Evolutionary conservation across 2,797 vertebrate species (phyloP), one percentile per base, ranked within the genome.

Genomic region (Tokudaia tokunoshimensis): DNA sequence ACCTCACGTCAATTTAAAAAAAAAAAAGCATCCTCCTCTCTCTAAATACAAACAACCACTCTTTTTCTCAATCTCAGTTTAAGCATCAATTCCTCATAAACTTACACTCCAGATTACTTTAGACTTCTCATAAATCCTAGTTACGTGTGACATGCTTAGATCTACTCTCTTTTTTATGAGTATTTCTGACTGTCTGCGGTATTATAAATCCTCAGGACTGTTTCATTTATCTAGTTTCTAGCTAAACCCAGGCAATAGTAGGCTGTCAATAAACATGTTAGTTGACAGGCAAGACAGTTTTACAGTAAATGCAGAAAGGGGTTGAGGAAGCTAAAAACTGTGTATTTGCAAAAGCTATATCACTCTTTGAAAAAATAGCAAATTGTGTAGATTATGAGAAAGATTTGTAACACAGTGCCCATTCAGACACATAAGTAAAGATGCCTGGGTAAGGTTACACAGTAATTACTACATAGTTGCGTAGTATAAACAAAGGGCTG

Each of bases 351-450:
- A 95, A 95, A 79, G 44, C 91, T 41, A 13, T 8, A 57, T 41
- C 44, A 74, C 83, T 63, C 22, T 79, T 19, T 80, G 24, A 65
- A 74, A 74, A 96, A 84, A 78, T 3, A 88, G 65, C 47, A 50
- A 93, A 76, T 26, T 61, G 61, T 37, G 20, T 29, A 10, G 31
- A 15, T 93, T 84, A 52, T 89, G 1, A 93, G 87, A 87, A 93
- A 82, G 31, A 57, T 89, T 82, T 75, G 85, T 34, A 72, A 92
- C 55, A 2, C 90, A 67, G 55, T 78, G 26, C 8, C 34, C 88
- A 92, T 78, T 86, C 29, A 14, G 17, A 89, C 31, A 96, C 22
- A 37, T 37, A 90, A 93, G 44, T 81, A 96, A 94, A 89, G 74
- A 5, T 22, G 2, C 52, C 55, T 52, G 67, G 19, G 41, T 91